Evolutionary conservation across 2,797 vertebrate genomes (phyloP).

Genomic region (Furcifer pardalis): DNA sequence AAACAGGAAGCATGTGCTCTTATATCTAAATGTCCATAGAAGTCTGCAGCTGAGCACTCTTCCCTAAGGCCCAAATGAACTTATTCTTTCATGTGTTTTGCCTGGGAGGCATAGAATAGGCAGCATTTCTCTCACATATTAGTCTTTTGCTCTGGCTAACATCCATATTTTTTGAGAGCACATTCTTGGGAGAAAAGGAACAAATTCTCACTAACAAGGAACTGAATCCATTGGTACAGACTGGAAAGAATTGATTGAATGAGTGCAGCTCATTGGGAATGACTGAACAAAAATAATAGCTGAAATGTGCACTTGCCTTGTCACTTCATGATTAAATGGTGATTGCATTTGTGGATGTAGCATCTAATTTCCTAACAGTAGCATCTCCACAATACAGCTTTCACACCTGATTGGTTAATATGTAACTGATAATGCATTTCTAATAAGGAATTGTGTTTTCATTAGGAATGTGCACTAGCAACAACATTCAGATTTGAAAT

Average conservation of each 20-base stretch:
- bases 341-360: neutral
- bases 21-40: fast-evolving
- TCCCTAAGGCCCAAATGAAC: fast-evolving
- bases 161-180: fast-evolving
- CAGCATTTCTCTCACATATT: neutral
- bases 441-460: neutral
- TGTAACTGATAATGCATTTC: slow-evolving; percentile 15
- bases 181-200: neutral
- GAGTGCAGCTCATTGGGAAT: fast-evolving
- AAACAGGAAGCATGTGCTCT: neutral
- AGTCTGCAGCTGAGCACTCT: neutral
- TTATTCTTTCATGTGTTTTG: slow-evolving; percentile 7
- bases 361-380: neutral
- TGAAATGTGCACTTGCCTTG: neutral
- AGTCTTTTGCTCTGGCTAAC: neutral
- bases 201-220: neutral
- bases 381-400: neutral
- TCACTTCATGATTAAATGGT: neutral
- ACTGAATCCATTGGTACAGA: neutral
- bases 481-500: too few relatives aligned
- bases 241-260: neutral
- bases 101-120: fast-evolving
- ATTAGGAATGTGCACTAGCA: too few relatives aligned
- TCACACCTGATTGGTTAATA: slow-evolving; percentile 17
- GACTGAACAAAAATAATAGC: neutral